phyloP scores from a whole-genome alignment of 2,888 invertebrate genomes.

The Barypeithes pellucidus region DNA sequence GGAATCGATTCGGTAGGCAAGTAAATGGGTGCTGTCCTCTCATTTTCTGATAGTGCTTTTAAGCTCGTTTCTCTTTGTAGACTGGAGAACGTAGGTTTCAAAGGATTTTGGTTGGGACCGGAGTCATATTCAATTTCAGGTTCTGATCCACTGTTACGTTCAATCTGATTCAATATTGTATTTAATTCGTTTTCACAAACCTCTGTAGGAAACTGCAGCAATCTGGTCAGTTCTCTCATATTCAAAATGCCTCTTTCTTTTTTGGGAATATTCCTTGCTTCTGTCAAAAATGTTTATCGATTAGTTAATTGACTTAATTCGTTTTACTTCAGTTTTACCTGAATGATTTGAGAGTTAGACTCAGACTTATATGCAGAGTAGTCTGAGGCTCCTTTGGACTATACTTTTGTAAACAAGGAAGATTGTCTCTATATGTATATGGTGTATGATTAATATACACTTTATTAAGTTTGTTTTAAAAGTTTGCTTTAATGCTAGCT shows the following conservation, averaged over 20 bases:
- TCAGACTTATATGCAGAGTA: too few relatives aligned
- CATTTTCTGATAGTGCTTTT: slow-evolving; percentile 39
- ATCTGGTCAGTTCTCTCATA: neutral
- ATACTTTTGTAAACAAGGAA: too few relatives aligned
- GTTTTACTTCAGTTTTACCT: too few relatives aligned
- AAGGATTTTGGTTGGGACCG: neutral
- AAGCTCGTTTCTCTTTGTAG: slow-evolving; percentile 33
- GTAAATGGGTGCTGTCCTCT: slow-evolving; percentile 47
- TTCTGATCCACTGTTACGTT: neutral
- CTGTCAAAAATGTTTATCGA: neutral
- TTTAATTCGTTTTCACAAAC: neutral
- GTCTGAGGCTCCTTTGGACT: too few relatives aligned
- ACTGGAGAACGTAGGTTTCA: slow-evolving; percentile 32
- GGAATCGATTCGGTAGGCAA: slow-evolving; percentile 47
- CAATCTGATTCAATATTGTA: neutral
- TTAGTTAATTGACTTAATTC: neutral
- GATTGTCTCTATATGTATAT: too few relatives aligned
- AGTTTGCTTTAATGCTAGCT: too few relatives aligned
- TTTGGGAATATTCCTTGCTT: neutral
- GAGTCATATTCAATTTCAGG: neutral
- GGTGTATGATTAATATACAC: too few relatives aligned
- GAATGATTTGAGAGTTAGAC: too few relatives aligned
- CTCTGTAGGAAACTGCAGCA: neutral
- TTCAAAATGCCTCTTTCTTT: neutral
- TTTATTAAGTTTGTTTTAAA: too few relatives aligned